A percentile compares a stretch with the other conserved stretches of the same genome.
These are phyloP conservation scores for Thereva unica DNA, from an alignment of 2,888 invertebrate species.

Conservation along the genomic window DNA sequence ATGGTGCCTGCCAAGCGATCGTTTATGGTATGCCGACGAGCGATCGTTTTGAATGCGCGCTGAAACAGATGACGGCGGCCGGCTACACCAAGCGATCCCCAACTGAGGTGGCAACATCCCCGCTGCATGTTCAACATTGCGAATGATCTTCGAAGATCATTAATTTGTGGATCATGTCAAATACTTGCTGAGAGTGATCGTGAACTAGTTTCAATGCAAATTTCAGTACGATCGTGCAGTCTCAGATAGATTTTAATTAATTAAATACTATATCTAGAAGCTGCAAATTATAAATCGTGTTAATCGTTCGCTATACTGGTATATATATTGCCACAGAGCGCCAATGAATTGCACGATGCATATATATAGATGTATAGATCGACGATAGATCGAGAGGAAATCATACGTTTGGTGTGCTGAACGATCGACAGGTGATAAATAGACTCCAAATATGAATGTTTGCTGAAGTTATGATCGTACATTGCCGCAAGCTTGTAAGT, in stretches of 20 bases:
- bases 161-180: slow-evolving; percentile 35
- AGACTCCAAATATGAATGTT: slow-evolving; percentile 26
- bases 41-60: slow-evolving; percentile 5
- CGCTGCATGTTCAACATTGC: slow-evolving; percentile 19
- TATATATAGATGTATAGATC: slow-evolving; percentile 3
- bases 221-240: not conserved
- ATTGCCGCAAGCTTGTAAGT: slow-evolving; percentile 26
- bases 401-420: slow-evolving; percentile 12
- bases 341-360: not conserved
- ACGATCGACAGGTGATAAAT: slow-evolving; percentile 30
- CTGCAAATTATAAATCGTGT: slow-evolving; percentile 13
- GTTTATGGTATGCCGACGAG: slow-evolving; percentile 14
- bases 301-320: slow-evolving; percentile 11
- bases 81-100: slow-evolving; percentile 27
- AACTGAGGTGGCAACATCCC: slow-evolving; percentile 34
- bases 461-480: slow-evolving; percentile 15
- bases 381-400: slow-evolving; percentile 15
- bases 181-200: slow-evolving; percentile 16
- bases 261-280: slow-evolving; percentile 5
- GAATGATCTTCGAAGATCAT: slow-evolving; percentile 9
- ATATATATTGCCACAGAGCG: slow-evolving; percentile 3
- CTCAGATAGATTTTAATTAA: slow-evolving; percentile 21
- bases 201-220: slow-evolving; percentile 1
- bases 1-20: slow-evolving; percentile 25
- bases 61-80: slow-evolving; percentile 19